phyloP scores from a whole-genome alignment of 2,888 invertebrate genomes.

The Andrena minutula region DNA sequence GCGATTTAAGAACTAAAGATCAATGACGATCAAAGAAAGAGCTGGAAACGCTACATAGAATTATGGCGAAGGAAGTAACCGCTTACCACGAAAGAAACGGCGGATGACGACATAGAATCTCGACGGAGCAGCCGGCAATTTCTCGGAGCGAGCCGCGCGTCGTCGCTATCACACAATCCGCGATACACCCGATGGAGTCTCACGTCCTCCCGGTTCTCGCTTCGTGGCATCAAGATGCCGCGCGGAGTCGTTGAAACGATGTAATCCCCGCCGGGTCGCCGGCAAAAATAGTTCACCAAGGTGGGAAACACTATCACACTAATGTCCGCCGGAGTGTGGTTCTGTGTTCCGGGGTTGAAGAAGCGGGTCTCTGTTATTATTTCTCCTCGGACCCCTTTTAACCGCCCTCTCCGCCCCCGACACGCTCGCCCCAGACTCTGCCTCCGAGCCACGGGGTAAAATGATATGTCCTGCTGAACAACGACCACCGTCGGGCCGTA shows the following conservation, averaged over 20 bases:
- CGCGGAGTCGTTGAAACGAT: slow-evolving; percentile 33
- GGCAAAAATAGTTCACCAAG: slow-evolving; percentile 31
- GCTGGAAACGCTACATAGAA: no score
- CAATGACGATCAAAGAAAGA: no score
- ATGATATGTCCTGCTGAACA: slow-evolving; percentile 69
- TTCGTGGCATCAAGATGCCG: slow-evolving; percentile 38
- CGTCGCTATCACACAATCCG: slow-evolving; percentile 16
- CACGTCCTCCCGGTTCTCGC: background rate
- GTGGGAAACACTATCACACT: slow-evolving; percentile 53
- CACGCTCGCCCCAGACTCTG: slow-evolving; percentile 11
- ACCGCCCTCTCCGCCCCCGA: slow-evolving; percentile 21
- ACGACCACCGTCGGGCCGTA: slow-evolving; percentile 59
- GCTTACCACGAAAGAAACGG: background rate
- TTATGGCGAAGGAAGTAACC: background rate
- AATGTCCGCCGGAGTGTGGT: slow-evolving; percentile 65
- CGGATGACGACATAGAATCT: slow-evolving; percentile 5
- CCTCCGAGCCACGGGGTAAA: slow-evolving; percentile 57
- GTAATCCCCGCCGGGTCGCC: slow-evolving; percentile 36
- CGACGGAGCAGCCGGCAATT: slow-evolving; percentile 17
- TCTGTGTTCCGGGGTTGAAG: slow-evolving; percentile 52
- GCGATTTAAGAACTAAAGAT: no score
- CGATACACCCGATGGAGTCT: slow-evolving; percentile 31
- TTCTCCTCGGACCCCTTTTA: slow-evolving; percentile 58
- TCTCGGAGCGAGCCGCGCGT: background rate
- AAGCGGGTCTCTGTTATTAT: slow-evolving; percentile 67